Evolutionary conservation across 2,888 invertebrate genomes (phyloP).

Genomic region (Catocala sponsa): DNA sequence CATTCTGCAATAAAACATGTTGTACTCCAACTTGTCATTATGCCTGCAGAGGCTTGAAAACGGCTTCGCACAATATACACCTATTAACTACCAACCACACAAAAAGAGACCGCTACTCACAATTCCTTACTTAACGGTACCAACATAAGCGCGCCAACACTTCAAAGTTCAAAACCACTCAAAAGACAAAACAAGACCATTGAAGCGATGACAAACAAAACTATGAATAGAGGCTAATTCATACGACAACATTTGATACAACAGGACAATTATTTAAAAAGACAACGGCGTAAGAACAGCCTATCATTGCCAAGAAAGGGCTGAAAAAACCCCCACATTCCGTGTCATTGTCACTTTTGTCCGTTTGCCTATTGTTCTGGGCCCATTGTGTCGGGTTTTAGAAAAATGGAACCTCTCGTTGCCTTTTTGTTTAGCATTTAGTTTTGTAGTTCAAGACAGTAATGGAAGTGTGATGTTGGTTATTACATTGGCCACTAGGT

Average conservation of each 20-base stretch:
- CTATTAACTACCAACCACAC: no score
- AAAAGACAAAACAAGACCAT: conserved; percentile 25
- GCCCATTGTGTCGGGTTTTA: conserved; percentile 40
- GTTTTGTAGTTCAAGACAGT: background rate
- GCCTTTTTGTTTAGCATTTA: conserved; percentile 22
- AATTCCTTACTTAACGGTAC: no score
- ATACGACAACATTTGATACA: conserved; percentile 28
- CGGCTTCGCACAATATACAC: no score
- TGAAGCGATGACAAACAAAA: conserved; percentile 31
- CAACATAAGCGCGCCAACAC: no score
- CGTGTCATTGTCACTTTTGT: conserved; percentile 36
- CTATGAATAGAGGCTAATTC: conserved; percentile 38
- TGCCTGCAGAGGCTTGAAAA: no score
- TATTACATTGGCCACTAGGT: background rate
- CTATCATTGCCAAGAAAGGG: conserved; percentile 45
- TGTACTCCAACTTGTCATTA: no score
- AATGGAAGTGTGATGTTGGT: background rate
- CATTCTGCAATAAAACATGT: no score
- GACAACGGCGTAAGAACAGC: conserved; percentile 31
- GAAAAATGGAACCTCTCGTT: conserved; percentile 33
- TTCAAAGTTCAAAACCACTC: conserved; percentile 15
- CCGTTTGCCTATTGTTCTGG: conserved; percentile 44
- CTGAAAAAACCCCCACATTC: conserved; percentile 44
- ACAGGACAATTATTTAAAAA: conserved; percentile 50
- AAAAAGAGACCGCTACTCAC: no score